Conservation (phyloP, 2,888 invertebrate species). For the Andrena chrysosceles region DNA sequence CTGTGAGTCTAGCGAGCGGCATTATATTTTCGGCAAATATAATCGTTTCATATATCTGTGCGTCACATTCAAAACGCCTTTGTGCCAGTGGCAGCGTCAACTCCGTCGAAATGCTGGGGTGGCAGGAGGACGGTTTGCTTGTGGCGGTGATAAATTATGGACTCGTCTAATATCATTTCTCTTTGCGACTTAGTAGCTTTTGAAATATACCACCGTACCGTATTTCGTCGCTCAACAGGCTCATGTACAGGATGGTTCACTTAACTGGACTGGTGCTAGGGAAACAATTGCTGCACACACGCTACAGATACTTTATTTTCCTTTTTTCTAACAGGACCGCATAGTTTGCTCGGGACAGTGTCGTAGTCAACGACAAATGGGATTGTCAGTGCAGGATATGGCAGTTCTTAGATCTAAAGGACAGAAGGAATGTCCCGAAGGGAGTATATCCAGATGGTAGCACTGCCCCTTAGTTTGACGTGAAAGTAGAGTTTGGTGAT, state of each 20-base stretch:
- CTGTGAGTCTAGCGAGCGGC: slow-evolving; percentile 18
- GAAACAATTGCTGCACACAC: slow-evolving; percentile 6
- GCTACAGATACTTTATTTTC: not conserved
- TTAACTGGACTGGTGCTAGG: slow-evolving; percentile 22
- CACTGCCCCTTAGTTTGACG: too few relatives aligned
- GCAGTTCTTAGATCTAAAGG: too few relatives aligned
- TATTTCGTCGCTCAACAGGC: slow-evolving; percentile 39
- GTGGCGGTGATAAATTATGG: slow-evolving; percentile 55
- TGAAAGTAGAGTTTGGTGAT: too few relatives aligned
- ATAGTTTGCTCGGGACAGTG: not conserved
- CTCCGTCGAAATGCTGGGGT: slow-evolving; percentile 11
- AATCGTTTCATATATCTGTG: slow-evolving; percentile 48
- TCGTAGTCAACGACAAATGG: not conserved
- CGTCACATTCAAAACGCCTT: slow-evolving; percentile 38
- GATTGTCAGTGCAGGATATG: not conserved
- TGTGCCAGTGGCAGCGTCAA: slow-evolving; percentile 11
- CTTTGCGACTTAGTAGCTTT: slow-evolving; percentile 46
- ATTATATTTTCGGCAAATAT: slow-evolving; percentile 49
- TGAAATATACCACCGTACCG: slow-evolving; percentile 48
- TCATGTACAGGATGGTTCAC: slow-evolving; percentile 43
- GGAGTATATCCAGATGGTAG: too few relatives aligned
- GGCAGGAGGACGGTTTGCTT: slow-evolving; percentile 27
- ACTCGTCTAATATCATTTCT: slow-evolving; percentile 51
- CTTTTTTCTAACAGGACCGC: not conserved
- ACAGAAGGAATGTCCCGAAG: too few relatives aligned